Evolutionary conservation across 2,113 vertebrate genomes (phyloP).

Genomic region (Oreocharis arfaki): DNA sequence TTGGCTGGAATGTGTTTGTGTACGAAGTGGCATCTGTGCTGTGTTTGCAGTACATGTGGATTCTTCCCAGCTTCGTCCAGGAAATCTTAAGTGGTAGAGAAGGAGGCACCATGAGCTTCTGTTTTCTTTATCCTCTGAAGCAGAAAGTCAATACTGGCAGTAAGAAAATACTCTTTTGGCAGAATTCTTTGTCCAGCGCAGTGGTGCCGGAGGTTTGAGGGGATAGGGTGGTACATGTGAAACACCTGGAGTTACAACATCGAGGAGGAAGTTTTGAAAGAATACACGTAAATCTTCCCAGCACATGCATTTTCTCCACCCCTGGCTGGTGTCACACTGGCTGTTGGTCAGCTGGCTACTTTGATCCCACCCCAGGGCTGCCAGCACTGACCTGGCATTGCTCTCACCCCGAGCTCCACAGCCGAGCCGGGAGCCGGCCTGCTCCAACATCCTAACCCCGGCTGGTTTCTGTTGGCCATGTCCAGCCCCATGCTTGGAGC

Average conservation of each 20-base stretch:
- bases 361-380: rapidly evolving
- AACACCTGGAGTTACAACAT: background rate
- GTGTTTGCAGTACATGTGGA: background rate
- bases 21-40: background rate
- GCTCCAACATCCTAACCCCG: background rate
- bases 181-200: background rate
- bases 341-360: background rate
- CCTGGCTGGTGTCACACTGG: background rate
- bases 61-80: background rate
- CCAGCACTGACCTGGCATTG: rapidly evolving
- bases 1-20: background rate
- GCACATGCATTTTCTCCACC: rapidly evolving
- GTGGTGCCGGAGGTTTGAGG: background rate
- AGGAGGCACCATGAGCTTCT: background rate
- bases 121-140: background rate
- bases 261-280: background rate
- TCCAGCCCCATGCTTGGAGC: background rate
- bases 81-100: background rate
- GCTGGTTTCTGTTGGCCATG: background rate
- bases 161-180: background rate
- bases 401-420: rapidly evolving
- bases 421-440: rapidly evolving
- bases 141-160: background rate
- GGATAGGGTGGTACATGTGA: rapidly evolving
- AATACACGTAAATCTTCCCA: background rate